These are phyloP conservation scores for Antitype chi DNA, from an alignment of 2,888 invertebrate genomes.

Conservation along the genomic window DNA sequence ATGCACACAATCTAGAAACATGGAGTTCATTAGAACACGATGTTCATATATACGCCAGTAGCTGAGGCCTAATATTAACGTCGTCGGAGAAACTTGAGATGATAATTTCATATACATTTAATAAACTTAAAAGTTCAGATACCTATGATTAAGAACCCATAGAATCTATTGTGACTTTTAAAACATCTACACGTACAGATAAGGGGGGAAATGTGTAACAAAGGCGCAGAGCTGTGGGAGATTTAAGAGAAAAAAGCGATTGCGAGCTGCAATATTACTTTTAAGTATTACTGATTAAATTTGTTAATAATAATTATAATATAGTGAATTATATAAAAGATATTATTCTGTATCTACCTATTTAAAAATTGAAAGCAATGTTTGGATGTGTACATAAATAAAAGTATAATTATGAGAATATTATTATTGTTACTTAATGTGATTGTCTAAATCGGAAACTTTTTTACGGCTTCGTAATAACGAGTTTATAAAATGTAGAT, in stretches of 20 bases:
- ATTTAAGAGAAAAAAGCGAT: constrained; percentile 77
- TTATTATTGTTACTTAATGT: constrained; percentile 87
- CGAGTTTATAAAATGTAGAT: constrained; percentile 70
- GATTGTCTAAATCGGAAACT: constrained; percentile 81
- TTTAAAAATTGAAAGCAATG: constrained; percentile 84
- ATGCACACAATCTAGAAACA: constrained; percentile 42
- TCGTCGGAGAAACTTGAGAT: constrained; percentile 44
- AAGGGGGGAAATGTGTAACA: constrained; percentile 24
- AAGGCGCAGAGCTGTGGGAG: constrained; percentile 59
- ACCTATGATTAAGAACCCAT: constrained; percentile 37
- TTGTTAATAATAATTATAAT: constrained; percentile 82
- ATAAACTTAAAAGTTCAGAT: constrained; percentile 39
- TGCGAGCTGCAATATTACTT: constrained; percentile 88
- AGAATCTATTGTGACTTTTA: constrained; percentile 26
- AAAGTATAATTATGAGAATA: constrained; percentile 79
- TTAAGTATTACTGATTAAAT: constrained; percentile 85
- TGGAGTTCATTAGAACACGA: constrained; percentile 31
- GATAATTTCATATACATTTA: constrained; percentile 36
- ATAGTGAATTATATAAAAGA: constrained; percentile 75
- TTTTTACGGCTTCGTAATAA: constrained; percentile 80
- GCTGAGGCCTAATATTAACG: constrained; percentile 50
- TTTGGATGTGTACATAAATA: constrained; percentile 84
- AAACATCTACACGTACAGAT: constrained; percentile 56
- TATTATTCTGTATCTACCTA: constrained; percentile 75
- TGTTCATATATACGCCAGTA: constrained; percentile 29